Evolutionary conservation across 1,140 invertebrate genomes (phyloP).

Genomic region (Brachionus manjavacas): DNA sequence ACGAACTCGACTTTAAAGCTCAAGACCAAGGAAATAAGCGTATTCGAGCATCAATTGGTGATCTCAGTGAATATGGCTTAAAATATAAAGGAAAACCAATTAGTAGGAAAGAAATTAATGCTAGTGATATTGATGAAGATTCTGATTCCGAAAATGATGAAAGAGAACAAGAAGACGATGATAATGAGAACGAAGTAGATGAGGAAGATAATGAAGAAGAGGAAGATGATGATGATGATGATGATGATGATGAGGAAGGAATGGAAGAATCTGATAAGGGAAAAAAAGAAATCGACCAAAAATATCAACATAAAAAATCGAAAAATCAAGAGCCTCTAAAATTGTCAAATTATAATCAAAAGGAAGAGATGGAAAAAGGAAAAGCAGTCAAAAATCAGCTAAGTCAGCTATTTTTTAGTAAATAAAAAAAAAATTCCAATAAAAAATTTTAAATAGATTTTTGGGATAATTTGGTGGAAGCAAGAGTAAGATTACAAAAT

Average conservation of each 20-base stretch:
- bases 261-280: not conserved
- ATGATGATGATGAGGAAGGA: slow-evolving; percentile 22
- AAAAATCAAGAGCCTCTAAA: slow-evolving; percentile 34
- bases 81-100: slow-evolving; percentile 19
- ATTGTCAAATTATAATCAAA: slow-evolving; percentile 56
- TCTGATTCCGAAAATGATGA: not conserved
- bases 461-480: slow-evolving; percentile 76
- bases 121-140: not conserved
- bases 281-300: not conserved
- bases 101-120: slow-evolving; percentile 17
- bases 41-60: not conserved
- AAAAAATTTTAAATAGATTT: slow-evolving; percentile 55
- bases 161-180: slow-evolving; percentile 19
- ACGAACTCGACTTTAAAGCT: not conserved
- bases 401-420: slow-evolving; percentile 47
- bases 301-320: slow-evolving; percentile 6
- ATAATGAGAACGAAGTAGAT: not conserved
- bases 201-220: slow-evolving; percentile 40
- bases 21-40: not conserved
- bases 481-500: slow-evolving; percentile 77
- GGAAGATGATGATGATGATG: slow-evolving; percentile 44
- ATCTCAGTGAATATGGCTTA: slow-evolving; percentile 19
- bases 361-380: slow-evolving; percentile 70
- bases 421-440: not conserved
- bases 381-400: slow-evolving; percentile 69